Evolutionary conservation across 1,140 invertebrate species (phyloP), one percentile per base, ranked within the genome.

Genomic region (Sitobion miscanthi): DNA sequence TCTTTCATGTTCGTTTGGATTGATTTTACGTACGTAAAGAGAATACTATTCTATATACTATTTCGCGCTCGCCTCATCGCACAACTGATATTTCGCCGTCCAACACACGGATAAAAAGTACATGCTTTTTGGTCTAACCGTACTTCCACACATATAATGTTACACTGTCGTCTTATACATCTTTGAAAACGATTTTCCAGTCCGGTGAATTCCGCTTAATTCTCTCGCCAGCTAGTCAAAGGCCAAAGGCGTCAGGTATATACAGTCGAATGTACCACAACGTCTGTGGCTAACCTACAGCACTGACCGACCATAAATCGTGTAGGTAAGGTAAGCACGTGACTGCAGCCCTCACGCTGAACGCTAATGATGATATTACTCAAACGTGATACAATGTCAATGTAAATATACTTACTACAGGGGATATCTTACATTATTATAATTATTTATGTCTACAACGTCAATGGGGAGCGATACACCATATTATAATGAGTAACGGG

Each of bases 1-100:
- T 47, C 42, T 86, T 86, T 86, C 42, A 45, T 45, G 83, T 86
- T 86, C 42, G 83, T 86, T 86, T 30, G 83, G 42, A 86, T 86
- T 86, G 42, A 86, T 86, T 42, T 45, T 11, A 86, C 38, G 35
- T 23, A 35, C 83, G 83, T 47, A 86, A 38, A 45, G 38, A 4
- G 9, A 9, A 86, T 42, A 85, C 42, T 69, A n/a, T 77, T 77
- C 62, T 77, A n/a, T 77, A 77, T 5, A 47, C 42, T 42, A 86
- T 86, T 86, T 45, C 9, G 21, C 42, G 21, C 42, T 47, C 83
- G 83, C 21, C 42, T 86, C 83, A 47, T 86, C 38, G 42, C 83
- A 47, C 30, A 86, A 47, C 42, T 86, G 83, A 86, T 47, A 47
- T 86, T 77, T 47, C 11, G 9, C 42, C 83, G 83, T 47, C 42